Conservation (phyloP, 2,797 vertebrate genomes). For the Neosilurus hyrtlii region DNA sequence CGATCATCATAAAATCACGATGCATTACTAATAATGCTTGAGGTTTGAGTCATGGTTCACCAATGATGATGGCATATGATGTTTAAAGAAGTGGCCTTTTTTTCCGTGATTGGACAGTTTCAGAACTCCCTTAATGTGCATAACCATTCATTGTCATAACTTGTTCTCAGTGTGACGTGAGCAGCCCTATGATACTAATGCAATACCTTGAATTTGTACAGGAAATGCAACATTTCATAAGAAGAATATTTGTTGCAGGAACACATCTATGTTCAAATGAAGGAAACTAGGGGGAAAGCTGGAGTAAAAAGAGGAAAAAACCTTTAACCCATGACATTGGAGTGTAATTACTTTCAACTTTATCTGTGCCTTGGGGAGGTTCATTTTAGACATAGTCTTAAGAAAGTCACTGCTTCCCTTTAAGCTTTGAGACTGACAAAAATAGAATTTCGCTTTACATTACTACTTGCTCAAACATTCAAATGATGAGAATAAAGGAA, state of each 20-base stretch:
- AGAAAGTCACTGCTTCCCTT: background rate
- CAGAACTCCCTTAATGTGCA: background rate
- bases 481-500: no score
- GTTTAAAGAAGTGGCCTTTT: constrained; percentile 15
- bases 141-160: background rate
- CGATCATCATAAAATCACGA: background rate
- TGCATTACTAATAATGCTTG: background rate
- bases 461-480: no score
- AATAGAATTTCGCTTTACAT: no score
- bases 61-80: constrained; percentile 14
- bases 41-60: constrained; percentile 36
- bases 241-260: background rate
- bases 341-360: constrained; percentile 52
- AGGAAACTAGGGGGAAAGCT: background rate
- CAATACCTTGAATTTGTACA: background rate
- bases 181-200: background rate
- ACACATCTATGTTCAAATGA: background rate
- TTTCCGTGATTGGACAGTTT: background rate
- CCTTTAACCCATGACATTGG: constrained; percentile 20
- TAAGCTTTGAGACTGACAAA: no score
- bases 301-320: background rate
- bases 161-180: background rate
- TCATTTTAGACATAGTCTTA: constrained; percentile 30
- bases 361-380: constrained; percentile 32
- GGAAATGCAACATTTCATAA: background rate